Evolutionary conservation across 92 coral and sea anemone species (phyloP), one percentile per base, ranked within the genome.

Genomic region (Pocillopora grandis): DNA sequence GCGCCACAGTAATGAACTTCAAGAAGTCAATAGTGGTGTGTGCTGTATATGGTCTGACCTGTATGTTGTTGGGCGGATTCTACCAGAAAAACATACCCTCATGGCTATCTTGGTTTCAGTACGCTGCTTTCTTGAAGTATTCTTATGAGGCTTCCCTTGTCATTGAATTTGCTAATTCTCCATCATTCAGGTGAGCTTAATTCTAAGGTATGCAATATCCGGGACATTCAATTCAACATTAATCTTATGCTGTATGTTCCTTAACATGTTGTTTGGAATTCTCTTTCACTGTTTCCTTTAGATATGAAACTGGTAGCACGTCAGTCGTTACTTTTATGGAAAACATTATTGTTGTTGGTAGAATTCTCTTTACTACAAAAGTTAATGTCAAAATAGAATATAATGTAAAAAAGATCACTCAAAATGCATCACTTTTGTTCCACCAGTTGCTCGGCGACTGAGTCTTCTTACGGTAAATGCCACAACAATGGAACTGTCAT

Each of bases 11-110:
- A 71, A 89, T 92, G 94, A 91, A 91, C 69, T 96, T 96, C 76
- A 92, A 89, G 86, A 86, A 90, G 77, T 91, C 96, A 13, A 90
- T 96, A 27, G 89, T 95, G n/a, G 90, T 90, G 14, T 94, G 96
- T 55, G 87, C 98, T 10, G 79, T 96, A 12, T 88, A 81, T 72
- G 94, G 92, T 68, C 65, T 96, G 84, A 56, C 88, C 0, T 76
- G 87, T 6, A 96, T 96, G 98, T 72, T 96, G 84, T 85, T 94
- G 21, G 98, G 96, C 12, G 98, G 98, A 23, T 96, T 96, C 71
- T 96, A 89, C 77, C 98, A 95, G 62, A 81, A 89, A 31, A 77
- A 92, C 80, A 85, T 96, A 0, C 98, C 98, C 0, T n/a, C 90
- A 3, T 96, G 98, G 98, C 78, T 96, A 69, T 35, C 74, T 15